These are phyloP conservation scores for Andricus curvator DNA, from an alignment of 2,888 invertebrate genomes.

Conservation along the genomic window DNA sequence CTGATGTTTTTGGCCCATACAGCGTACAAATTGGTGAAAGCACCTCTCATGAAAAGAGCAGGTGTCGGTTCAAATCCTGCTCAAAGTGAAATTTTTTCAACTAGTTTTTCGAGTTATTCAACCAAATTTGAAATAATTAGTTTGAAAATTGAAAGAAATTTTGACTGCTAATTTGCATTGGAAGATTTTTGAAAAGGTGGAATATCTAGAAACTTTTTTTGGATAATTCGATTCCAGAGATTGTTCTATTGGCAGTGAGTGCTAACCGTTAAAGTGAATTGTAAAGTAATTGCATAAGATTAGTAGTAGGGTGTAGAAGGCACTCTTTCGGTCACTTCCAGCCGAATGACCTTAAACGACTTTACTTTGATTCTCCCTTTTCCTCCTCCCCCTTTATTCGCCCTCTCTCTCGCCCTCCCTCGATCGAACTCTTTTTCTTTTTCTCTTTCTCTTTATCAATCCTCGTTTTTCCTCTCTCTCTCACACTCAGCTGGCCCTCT, in stretches of 20 bases:
- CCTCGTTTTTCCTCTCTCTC: conserved; percentile 42
- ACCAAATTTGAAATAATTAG: no score
- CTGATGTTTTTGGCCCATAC: no score
- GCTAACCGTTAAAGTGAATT: conserved; percentile 76
- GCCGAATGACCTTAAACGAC: conserved; percentile 76
- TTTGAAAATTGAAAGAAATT: not conserved
- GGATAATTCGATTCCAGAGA: conserved; percentile 72
- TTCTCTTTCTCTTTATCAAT: conserved; percentile 43
- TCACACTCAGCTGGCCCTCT: conserved; percentile 21
- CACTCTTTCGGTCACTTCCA: conserved; percentile 78
- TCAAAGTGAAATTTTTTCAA: no score
- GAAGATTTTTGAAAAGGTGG: not conserved
- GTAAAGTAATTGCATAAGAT: conserved; percentile 78
- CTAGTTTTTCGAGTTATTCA: no score
- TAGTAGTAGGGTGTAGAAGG: conserved; percentile 75
- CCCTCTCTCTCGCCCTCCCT: conserved; percentile 54
- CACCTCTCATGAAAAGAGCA: no score
- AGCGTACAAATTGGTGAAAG: no score
- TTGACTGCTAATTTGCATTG: not conserved
- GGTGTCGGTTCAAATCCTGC: no score
- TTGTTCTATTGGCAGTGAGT: conserved; percentile 75
- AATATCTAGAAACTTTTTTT: not conserved
- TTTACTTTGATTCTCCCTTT: conserved; percentile 74
- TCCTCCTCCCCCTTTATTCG: conserved; percentile 44
- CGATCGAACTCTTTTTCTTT: conserved; percentile 41